Evolutionary conservation across 2,797 vertebrate genomes (phyloP), one percentile per base, ranked within the genome.

Genomic region (Myotis findleyi): DNA sequence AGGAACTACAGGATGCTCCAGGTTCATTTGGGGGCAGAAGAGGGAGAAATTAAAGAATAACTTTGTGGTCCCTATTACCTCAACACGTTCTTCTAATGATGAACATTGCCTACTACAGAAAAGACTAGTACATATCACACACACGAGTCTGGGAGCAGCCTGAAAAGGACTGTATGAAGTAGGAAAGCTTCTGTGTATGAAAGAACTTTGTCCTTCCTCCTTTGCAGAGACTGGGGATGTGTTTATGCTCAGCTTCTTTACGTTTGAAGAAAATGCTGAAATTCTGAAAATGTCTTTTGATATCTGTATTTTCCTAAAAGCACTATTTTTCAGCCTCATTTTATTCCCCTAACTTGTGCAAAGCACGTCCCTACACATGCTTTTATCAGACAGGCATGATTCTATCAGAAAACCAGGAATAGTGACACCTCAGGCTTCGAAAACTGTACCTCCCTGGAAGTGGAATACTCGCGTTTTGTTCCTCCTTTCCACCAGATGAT

Each of bases 201-300:
- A 92, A 95, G n/a, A 87, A 57, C 27, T n/a, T 87, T 87, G 59
- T 36, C 75, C 64, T 85, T 89, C 87, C 30, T 72, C 73, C 44
- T 86, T 86, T 53, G n/a, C 33, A 73, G 89, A 95, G 47, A 53
- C 23, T 41, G 36, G 36, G 73, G 12, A 27, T 79, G 16, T 69
- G 38, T 89, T 93, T 69, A 69, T 82, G 68, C 9, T 66, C 36
- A 57, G 69, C 89, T 80, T 95, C 47, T 91, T 89, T 71, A 69
- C 3, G 14, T 79, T 53, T 88, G 80, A 93, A 59, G 87, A 88
- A 96, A 83, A 94, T 38, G 47, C 17, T 66, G 44, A 92, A 51
- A 79, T 72, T 93, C 27, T 55, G 64, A 92, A 79, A 27, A 85
- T 10, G 71, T 72, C 69, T 91, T 94, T 94, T 95, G 72, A 79